phyloP scores from a whole-genome alignment of 2,888 invertebrate genomes.

The Escarpia spicata region DNA sequence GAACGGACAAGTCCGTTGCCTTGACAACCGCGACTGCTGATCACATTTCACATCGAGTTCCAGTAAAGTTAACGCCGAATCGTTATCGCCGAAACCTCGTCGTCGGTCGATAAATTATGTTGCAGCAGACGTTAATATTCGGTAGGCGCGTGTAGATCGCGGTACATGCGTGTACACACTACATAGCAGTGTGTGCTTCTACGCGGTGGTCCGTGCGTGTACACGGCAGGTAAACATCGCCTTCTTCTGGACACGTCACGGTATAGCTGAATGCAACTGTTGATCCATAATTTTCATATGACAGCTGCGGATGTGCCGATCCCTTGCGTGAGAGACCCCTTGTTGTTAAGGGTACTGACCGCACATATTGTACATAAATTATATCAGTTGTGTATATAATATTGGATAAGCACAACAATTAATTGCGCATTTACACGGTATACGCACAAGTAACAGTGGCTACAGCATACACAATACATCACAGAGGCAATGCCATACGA shows the following conservation, averaged over 20 bases:
- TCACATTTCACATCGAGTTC: not conserved
- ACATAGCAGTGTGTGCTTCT: not conserved
- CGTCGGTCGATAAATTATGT: constrained; percentile 3
- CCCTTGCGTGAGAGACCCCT: too few relatives aligned
- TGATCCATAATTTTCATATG: not conserved
- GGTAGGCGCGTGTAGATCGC: not conserved
- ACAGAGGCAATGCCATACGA: not conserved
- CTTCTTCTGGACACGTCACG: too few relatives aligned
- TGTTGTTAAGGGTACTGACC: too few relatives aligned
- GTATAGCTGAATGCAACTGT: too few relatives aligned
- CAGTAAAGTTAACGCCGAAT: not conserved
- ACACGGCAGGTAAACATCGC: too few relatives aligned
- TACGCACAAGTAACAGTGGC: not conserved
- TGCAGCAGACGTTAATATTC: not conserved
- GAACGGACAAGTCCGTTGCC: constrained; percentile 10
- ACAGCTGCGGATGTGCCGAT: not conserved
- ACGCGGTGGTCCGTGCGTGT: not conserved
- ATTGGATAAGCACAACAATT: too few relatives aligned
- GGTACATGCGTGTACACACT: not conserved
- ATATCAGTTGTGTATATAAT: too few relatives aligned
- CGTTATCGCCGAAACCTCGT: not conserved
- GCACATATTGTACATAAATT: too few relatives aligned
- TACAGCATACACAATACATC: not conserved
- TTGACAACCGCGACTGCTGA: not conserved
- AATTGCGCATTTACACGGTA: too few relatives aligned